These are phyloP conservation scores for Synanthedon tipuliformis DNA, from an alignment of 2,888 invertebrate genomes.

Conservation along the genomic window DNA sequence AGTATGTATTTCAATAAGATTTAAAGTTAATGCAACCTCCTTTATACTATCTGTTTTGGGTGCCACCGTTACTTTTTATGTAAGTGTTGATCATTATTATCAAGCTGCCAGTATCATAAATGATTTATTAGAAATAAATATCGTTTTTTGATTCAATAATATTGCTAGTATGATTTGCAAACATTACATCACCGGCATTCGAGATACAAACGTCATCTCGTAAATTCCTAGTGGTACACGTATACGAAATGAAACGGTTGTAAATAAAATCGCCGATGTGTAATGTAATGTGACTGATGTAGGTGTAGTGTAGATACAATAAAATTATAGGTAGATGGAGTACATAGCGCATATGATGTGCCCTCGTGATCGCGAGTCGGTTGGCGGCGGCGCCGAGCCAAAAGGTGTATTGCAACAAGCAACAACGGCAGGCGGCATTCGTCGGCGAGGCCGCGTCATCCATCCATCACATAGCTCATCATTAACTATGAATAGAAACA, in stretches of 20 bases:
- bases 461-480: slow-evolving; percentile 60
- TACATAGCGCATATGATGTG: slow-evolving; percentile 4
- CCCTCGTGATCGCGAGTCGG: slow-evolving; percentile 28
- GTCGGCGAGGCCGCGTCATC: slow-evolving; percentile 57
- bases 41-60: too few relatives aligned
- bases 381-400: slow-evolving; percentile 16
- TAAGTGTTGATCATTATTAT: too few relatives aligned
- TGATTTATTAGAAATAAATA: too few relatives aligned
- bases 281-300: slow-evolving; percentile 3
- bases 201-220: slow-evolving; percentile 30
- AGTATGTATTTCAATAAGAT: too few relatives aligned
- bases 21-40: too few relatives aligned
- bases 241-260: neutral
- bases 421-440: slow-evolving; percentile 10
- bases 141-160: too few relatives aligned
- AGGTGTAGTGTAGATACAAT: neutral
- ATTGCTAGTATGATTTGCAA: slow-evolving; percentile 7
- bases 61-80: too few relatives aligned
- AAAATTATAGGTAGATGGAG: neutral
- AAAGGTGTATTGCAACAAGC: slow-evolving; percentile 3
- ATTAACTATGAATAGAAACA: slow-evolving; percentile 56
- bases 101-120: too few relatives aligned
- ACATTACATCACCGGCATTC: slow-evolving; percentile 40
- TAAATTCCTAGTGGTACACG: slow-evolving; percentile 17
- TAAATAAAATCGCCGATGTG: neutral